Evolutionary conservation across 2,113 vertebrate species (phyloP).

Genomic region (Tragelaphus buxtoni): DNA sequence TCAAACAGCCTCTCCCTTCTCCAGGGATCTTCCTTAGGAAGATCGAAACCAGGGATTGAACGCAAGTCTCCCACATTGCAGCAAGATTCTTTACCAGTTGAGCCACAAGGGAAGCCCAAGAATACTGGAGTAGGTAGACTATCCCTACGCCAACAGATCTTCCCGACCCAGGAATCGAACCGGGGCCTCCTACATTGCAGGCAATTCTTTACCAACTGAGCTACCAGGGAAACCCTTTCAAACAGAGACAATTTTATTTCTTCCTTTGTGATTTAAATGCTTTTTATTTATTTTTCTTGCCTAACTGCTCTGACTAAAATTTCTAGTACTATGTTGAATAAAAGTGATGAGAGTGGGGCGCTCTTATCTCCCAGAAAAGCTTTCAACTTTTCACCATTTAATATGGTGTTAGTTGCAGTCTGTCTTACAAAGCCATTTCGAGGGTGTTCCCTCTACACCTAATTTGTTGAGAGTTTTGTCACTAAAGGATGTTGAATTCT

Average conservation of each 20-base stretch:
- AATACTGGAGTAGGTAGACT: neutral
- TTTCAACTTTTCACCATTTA: neutral
- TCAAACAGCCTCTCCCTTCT: neutral
- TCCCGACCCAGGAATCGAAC: rapidly evolving
- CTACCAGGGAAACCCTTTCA: neutral
- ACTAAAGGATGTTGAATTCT: neutral
- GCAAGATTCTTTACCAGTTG: neutral
- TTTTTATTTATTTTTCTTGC: neutral
- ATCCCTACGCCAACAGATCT: neutral
- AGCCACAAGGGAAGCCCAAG: neutral
- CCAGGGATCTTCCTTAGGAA: neutral
- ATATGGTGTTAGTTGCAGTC: neutral
- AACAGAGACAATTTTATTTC: neutral
- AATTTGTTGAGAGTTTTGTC: neutral
- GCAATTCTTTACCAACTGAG: neutral
- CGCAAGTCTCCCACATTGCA: neutral
- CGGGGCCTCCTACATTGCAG: neutral
- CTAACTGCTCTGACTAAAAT: neutral
- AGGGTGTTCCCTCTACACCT: neutral
- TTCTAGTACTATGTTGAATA: neutral
- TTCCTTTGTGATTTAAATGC: neutral
- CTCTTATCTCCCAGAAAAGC: neutral
- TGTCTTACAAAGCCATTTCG: neutral
- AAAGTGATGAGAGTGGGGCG: neutral
- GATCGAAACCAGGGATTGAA: neutral